Percentiles rank a stretch among this genome's conserved stretches.
Evolutionary conservation across 2,797 vertebrate genomes (phyloP).

Genomic region (Saxicola maurus): DNA sequence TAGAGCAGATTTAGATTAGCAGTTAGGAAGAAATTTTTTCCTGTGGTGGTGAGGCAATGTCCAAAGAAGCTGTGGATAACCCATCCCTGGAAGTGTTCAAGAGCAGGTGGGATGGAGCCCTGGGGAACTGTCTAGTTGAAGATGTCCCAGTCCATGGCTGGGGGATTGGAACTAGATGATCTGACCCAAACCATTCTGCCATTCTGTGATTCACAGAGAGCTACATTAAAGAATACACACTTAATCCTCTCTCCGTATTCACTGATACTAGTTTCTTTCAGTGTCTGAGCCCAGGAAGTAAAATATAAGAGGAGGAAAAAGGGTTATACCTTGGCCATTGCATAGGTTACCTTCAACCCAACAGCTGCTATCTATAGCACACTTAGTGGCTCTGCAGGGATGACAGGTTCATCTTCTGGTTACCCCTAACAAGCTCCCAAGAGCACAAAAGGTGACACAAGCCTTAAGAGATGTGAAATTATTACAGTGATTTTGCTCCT

Average conservation of each 20-base stretch:
- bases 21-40: neutral
- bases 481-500: neutral
- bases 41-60: neutral
- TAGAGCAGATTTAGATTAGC: neutral
- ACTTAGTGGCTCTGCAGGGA: neutral
- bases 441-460: neutral
- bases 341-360: neutral
- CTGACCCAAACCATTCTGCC: neutral
- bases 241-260: neutral
- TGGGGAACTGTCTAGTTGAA: neutral
- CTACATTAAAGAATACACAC: neutral
- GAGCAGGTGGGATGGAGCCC: neutral
- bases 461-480: neutral
- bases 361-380: neutral
- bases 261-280: neutral
- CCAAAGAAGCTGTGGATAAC: neutral
- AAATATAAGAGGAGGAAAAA: neutral
- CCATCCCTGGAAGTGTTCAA: neutral
- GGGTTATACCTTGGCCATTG: neutral
- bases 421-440: neutral
- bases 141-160: fast-evolving
- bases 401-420: neutral
- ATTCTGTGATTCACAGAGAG: neutral
- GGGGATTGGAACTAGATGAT: neutral
- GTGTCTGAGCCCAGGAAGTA: neutral